Evolutionary conservation across 2,888 invertebrate species (phyloP).

Genomic region (Achlya flavicornis): DNA sequence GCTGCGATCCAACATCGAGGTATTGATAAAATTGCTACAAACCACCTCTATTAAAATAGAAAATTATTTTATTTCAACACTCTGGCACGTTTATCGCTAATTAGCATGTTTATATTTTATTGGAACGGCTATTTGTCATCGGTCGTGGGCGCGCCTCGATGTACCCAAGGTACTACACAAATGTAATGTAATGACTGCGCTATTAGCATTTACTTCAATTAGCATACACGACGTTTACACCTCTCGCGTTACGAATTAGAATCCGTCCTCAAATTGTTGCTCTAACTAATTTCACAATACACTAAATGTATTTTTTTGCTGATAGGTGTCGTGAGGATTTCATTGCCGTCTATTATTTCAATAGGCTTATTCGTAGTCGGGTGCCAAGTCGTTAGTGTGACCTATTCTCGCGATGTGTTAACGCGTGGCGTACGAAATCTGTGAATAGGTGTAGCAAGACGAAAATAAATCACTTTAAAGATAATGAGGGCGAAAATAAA

Average conservation of each 20-base stretch:
- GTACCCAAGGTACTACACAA: slow-evolving; percentile 19
- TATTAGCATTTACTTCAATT: slow-evolving; percentile 60
- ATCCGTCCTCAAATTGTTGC: slow-evolving; percentile 55
- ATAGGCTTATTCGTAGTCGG: slow-evolving; percentile 56
- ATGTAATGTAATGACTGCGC: slow-evolving; percentile 45
- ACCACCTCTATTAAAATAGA: slow-evolving; percentile 58
- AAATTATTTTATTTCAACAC: slow-evolving; percentile 59
- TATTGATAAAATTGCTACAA: slow-evolving; percentile 76
- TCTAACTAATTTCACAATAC: slow-evolving; percentile 65
- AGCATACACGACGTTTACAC: slow-evolving; percentile 51
- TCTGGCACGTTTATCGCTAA: slow-evolving; percentile 51
- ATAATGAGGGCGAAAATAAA: slow-evolving; percentile 83
- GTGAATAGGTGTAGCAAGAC: slow-evolving; percentile 60
- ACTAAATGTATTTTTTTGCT: slow-evolving; percentile 62
- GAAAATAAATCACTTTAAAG: slow-evolving; percentile 80
- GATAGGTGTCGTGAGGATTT: slow-evolving; percentile 63
- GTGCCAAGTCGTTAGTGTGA: slow-evolving; percentile 73
- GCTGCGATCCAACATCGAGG: slow-evolving; percentile 64
- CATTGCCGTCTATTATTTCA: slow-evolving; percentile 69
- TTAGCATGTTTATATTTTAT: slow-evolving; percentile 62
- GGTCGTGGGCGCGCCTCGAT: slow-evolving; percentile 46
- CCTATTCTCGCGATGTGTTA: slow-evolving; percentile 70
- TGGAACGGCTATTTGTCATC: slow-evolving; percentile 56
- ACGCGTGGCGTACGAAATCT: slow-evolving; percentile 61
- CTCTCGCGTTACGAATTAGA: slow-evolving; percentile 52